Base-by-base conservation (phyloP, 2,888 invertebrate genomes). In the Pasiphila rectangulata region DNA sequence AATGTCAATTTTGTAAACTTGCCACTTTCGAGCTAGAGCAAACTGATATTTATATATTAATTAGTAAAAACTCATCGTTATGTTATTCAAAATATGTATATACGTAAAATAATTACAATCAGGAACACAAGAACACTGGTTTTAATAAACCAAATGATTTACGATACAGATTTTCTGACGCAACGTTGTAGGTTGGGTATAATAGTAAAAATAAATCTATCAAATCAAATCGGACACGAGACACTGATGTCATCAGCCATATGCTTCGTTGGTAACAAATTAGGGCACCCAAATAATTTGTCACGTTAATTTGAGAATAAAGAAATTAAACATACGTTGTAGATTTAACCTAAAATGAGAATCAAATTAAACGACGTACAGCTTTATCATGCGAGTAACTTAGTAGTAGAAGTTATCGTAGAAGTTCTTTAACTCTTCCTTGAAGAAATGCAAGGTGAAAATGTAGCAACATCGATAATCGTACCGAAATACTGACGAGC, bases 371-470 rank as follows among this genome's bases (percentile, higher is more conserved):
- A n/a, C n/a, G n/a, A n/a, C n/a, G n/a, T n/a, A n/a, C n/a, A n/a
- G n/a, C n/a, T n/a, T n/a, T n/a, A n/a, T n/a, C n/a, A n/a, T n/a
- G n/a, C n/a, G n/a, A n/a, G 67, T 78, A 82, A 82, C 84, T 83
- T 74, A 83, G 69, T 79, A 77, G 73, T 75, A 77, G 72, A 77
- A n/a, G n/a, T n/a, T 73, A 78, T 72, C 80, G 73, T 73, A 78
- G 76, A 24, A 3, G 6, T 39, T 80, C 69, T 66, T 77, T 73
- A 78, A 76, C 69, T 81, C 84, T 83, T 79, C 85, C 85, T 82
- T 77, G 82, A 83, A 79, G 81, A 74, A 83, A 83, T 81, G 83
- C 83, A 83, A 83, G 79, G 80, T 80, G 75, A 80, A 83, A 83
- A 79, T 84, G 82, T 83, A 79, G 83, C 81, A 85, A 84, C 69